Evolutionary conservation across 92 coral and sea anemone species (phyloP).

Genomic region (Paramuricea clavata): DNA sequence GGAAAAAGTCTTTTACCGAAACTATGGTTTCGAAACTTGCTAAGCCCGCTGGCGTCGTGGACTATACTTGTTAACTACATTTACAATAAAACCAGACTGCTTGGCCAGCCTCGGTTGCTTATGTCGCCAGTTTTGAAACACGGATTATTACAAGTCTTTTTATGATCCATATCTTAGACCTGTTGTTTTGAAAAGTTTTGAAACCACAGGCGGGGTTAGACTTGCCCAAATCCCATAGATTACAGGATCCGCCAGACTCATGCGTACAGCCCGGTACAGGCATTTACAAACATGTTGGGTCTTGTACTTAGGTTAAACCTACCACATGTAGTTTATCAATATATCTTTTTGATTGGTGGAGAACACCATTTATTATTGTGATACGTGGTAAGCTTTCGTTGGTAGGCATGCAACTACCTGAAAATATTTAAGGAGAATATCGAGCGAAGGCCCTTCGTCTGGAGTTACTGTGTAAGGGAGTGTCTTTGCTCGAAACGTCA

Average conservation of each 20-base stretch:
- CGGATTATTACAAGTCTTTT: too few species aligned
- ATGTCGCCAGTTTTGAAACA: too few species aligned
- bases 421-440: too few species aligned
- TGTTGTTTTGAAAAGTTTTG: background rate
- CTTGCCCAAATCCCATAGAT: background rate
- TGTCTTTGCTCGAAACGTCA: too few species aligned
- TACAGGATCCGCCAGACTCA: background rate
- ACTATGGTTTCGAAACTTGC: background rate
- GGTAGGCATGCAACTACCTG: too few species aligned
- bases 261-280: background rate
- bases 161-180: background rate
- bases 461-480: too few species aligned
- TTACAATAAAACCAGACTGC: constrained; percentile 1
- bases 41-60: background rate
- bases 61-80: background rate
- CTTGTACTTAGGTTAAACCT: background rate
- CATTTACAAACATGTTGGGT: background rate
- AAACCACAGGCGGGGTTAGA: background rate
- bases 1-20: background rate
- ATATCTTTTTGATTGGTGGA: too few species aligned
- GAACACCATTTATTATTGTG: too few species aligned
- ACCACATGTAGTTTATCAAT: too few species aligned
- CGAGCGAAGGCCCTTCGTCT: too few species aligned
- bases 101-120: background rate
- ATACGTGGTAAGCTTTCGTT: too few species aligned